Evolutionary conservation across 1,140 invertebrate species (phyloP).

Genomic region (Diuraphis noxia): DNA sequence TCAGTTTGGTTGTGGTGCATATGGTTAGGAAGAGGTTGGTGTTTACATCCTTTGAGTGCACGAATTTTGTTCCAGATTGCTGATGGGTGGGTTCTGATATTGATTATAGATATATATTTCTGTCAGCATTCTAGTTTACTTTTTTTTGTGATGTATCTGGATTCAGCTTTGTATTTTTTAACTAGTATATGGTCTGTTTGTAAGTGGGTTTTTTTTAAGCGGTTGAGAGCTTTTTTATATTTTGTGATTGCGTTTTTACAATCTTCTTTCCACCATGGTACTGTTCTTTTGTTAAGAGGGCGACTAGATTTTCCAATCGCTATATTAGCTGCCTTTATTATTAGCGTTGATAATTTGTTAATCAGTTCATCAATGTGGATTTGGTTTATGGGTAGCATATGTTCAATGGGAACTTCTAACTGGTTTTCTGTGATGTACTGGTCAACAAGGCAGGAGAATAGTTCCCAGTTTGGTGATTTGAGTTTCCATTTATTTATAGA

Average conservation of each 20-base stretch:
- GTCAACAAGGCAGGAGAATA: neutral
- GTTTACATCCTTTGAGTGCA: neutral
- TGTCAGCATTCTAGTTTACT: neutral
- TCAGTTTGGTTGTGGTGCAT: neutral
- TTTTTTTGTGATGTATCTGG: slow-evolving; percentile 35
- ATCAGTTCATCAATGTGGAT: neutral
- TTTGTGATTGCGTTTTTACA: neutral
- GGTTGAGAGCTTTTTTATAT: neutral
- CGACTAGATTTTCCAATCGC: slow-evolving; percentile 9
- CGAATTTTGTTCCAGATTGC: neutral
- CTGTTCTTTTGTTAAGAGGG: neutral
- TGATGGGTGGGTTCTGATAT: neutral
- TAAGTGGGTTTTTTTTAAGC: neutral
- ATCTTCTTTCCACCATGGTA: neutral
- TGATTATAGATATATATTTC: neutral
- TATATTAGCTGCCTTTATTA: slow-evolving; percentile 1
- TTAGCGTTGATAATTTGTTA: neutral
- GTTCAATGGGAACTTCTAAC: neutral
- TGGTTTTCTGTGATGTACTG: neutral
- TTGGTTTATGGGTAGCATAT: neutral
- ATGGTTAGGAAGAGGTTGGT: neutral
- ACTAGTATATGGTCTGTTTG: neutral
- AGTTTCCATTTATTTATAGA: neutral
- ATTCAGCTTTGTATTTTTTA: slow-evolving; percentile 13
- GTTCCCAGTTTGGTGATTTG: neutral